Evolutionary conservation across 2,113 vertebrate species (phyloP), one percentile per base, ranked within the genome.

Genomic region (Calypte anna): DNA sequence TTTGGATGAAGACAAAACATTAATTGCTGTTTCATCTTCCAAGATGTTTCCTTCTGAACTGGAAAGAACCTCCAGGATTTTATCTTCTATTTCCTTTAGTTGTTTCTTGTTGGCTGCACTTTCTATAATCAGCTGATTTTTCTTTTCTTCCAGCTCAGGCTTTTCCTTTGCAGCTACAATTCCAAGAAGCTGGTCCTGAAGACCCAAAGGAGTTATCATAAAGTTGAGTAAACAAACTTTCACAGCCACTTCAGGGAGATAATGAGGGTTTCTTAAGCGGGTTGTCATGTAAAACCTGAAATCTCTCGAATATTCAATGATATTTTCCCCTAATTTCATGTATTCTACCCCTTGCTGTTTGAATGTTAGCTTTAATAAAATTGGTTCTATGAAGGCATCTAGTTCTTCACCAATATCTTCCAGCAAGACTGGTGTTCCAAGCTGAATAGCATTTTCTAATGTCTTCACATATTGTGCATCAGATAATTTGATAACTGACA

Each of bases 171-270:
- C 98, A 21, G 99, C 99, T 53, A 99, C 98, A 21, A 99, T 98
- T 50, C 99, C 99, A 48, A 99, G 98, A 72, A 99, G 98, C 48
- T 99, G 99, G 88, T 99, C 99, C 92, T 99, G 98, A 70, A 99
- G 98, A 36, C 99, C 99, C 46, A 99, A 95, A 23, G 99, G 99
- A 4, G 99, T 99, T 95, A 99, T 99, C 98, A 99, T 99, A 57
- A 99, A 99, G 96, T 99, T 99, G 68, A 99, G 97, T 22, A 99
- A 97, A 92, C 99, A 99, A 88, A 99, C 99, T 95, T 99, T 99
- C 54, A 99, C 98, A 1, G 99, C 98, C 15, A 99, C 97, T 93
- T 99, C 99, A 18, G 99, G 99, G 31, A 99, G 98, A 92, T 99
- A 99, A 96, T 99, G 99, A 33, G 99, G 99, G 92, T 99, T 99